Conservation (phyloP, 2,797 vertebrate species). For the Clarias pachynema region DNA sequence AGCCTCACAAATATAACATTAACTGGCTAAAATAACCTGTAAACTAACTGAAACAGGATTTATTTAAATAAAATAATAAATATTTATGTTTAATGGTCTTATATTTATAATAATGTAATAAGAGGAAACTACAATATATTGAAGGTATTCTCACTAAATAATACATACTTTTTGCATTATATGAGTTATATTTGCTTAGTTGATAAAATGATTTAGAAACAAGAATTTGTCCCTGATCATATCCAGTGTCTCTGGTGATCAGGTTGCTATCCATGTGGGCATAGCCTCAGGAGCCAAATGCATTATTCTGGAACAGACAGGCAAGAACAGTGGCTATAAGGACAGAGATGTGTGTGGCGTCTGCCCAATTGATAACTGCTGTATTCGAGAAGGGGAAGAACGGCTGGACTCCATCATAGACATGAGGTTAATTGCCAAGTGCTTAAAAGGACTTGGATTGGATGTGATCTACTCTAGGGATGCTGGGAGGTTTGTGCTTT, state of each 20-base stretch:
- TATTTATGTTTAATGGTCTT: not conserved
- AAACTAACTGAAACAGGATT: too few species aligned
- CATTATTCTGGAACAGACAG: constrained; percentile 81
- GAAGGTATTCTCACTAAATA: not conserved
- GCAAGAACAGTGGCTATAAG: constrained; percentile 81
- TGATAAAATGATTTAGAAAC: not conserved
- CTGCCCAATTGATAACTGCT: constrained; percentile 73
- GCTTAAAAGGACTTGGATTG: constrained; percentile 62
- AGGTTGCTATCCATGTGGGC: constrained; percentile 83
- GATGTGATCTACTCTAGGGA: constrained; percentile 80
- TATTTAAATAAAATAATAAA: too few species aligned
- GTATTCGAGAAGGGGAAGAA: constrained; percentile 76
- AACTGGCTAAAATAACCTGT: too few species aligned
- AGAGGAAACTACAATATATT: not conserved
- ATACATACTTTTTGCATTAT: not conserved
- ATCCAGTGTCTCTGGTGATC: constrained; percentile 23
- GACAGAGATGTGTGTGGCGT: constrained; percentile 77
- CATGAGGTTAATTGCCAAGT: constrained; percentile 75
- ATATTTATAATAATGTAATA: not conserved
- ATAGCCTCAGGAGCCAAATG: constrained; percentile 71
- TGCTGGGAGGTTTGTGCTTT: constrained; percentile 78
- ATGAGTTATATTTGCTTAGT: not conserved
- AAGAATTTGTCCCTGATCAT: not conserved
- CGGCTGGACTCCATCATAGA: constrained; percentile 76
- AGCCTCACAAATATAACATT: too few species aligned